These are phyloP conservation scores for Phenganax marumi DNA, from an alignment of 92 coral and sea anemone species.

Conservation along the genomic window DNA sequence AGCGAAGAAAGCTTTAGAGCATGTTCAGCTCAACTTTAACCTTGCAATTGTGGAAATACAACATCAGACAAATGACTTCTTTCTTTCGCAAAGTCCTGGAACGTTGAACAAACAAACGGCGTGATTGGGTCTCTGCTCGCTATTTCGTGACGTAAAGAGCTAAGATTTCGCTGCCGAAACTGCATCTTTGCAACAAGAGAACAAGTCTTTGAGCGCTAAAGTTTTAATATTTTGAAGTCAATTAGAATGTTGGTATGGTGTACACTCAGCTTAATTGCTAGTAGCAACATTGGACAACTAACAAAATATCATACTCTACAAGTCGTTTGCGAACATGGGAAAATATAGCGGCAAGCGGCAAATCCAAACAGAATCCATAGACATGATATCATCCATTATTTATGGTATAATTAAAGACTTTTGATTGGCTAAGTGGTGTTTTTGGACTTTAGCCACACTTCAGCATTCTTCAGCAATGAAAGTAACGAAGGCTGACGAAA, in stretches of 20 bases:
- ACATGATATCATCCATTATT: too few species aligned
- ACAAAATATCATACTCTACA: not conserved
- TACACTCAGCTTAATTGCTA: not conserved
- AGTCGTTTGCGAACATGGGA: not conserved
- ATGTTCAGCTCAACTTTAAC: not conserved
- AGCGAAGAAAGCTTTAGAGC: too few species aligned
- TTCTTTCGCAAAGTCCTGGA: conserved; percentile 78
- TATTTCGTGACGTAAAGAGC: conserved; percentile 58
- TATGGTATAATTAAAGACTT: too few species aligned
- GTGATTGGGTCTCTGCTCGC: conserved; percentile 67
- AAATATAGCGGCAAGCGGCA: too few species aligned
- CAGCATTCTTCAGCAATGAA: too few species aligned
- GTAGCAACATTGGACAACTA: not conserved
- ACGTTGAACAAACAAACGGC: conserved; percentile 97
- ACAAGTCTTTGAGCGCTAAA: not conserved
- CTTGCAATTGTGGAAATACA: conserved; percentile 76
- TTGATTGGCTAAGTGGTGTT: too few species aligned
- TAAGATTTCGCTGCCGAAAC: conserved; percentile 33
- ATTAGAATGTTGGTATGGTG: conserved; percentile 3
- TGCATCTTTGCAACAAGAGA: not conserved
- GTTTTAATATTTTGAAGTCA: not conserved
- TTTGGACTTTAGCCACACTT: too few species aligned
- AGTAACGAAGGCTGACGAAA: too few species aligned
- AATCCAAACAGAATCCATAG: too few species aligned
- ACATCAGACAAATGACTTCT: conserved; percentile 69